Base-by-base conservation (phyloP, 1,140 invertebrate species). In the Zaprionus davidi region DNA sequence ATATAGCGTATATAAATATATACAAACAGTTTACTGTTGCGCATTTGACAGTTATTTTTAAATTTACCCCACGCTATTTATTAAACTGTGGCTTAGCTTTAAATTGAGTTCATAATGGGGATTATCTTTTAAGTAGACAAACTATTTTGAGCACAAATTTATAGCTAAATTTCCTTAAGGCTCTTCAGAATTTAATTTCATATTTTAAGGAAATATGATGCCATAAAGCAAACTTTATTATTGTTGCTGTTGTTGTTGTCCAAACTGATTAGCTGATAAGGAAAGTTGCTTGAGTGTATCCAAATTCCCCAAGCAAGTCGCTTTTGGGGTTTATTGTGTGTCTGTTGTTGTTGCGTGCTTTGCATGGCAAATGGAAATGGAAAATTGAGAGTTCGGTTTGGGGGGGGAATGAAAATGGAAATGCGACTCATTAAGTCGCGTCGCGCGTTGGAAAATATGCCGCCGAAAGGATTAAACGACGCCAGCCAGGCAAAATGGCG, bases 361-460 rank as follows among this genome's bases (percentile, higher is more conserved):
- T 28, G 84, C 71, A 74, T 84, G 62, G 65, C 56, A 71, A 69
- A 69, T 58, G 38, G n/a, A 34, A 51, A 24, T 24, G 46, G 41
- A 46, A n/a, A 46, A n/a, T 46, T 46, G 41, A 46, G n/a, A 46
- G 41, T 46, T 46, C 6, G 9, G 41, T 17, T n/a, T 5, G 17
- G 46, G 0, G 44, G 20, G 46, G 9, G 24, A 59, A 59, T 51
- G 56, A 12, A 24, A 51, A 64, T 63, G 60, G 41, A 76, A 84
- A 83, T 81, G 71, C 70, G 69, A 67, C 84, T 84, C 84, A 88
- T 90, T 90, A 88, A 88, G 81, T 81, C 67, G 56, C 70, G 41
- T 44, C 31, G 64, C 71, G 75, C 71, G 75, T 73, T 71, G 78
- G 49, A 84, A 88, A 90, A 88, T 88, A 88, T 88, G 81, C 81